Conservation (phyloP, 2,113 vertebrate genomes). For the Callaeas wilsoni region DNA sequence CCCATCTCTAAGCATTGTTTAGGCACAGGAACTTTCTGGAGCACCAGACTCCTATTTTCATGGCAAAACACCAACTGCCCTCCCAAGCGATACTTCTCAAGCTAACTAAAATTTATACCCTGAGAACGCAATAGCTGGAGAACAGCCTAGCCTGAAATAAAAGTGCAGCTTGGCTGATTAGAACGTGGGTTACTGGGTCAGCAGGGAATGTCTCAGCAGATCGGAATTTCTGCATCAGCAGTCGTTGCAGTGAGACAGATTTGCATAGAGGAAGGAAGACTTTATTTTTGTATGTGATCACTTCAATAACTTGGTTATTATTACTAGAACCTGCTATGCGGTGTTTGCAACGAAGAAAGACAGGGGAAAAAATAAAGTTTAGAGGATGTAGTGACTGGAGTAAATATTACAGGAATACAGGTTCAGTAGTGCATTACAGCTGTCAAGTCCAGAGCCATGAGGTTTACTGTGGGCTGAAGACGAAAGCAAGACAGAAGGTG, state of each 20-base stretch:
- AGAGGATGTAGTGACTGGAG: background rate
- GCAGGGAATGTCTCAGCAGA: conserved; percentile 1
- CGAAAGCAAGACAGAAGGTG: background rate
- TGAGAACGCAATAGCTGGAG: conserved; percentile 39
- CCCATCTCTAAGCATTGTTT: background rate
- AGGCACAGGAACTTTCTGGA: background rate
- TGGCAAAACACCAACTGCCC: background rate
- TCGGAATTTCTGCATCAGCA: conserved; percentile 1
- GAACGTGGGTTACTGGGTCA: conserved; percentile 27
- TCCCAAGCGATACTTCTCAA: background rate
- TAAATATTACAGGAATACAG: background rate
- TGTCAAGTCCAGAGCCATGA: rapidly evolving
- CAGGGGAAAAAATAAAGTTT: background rate
- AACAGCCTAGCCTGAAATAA: conserved; percentile 20
- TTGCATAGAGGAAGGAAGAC: conserved; percentile 32
- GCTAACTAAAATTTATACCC: conserved; percentile 47
- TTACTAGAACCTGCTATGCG: background rate
- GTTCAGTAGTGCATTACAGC: background rate
- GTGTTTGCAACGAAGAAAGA: background rate
- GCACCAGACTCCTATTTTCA: background rate
- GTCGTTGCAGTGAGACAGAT: background rate
- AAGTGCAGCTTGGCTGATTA: conserved; percentile 27
- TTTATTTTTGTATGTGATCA: background rate
- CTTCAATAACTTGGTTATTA: background rate
- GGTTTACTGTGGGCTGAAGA: background rate